Conservation (phyloP, 30 jellyfish, hydroid and myxozoan species). For the Hydractinia echinata region DNA sequence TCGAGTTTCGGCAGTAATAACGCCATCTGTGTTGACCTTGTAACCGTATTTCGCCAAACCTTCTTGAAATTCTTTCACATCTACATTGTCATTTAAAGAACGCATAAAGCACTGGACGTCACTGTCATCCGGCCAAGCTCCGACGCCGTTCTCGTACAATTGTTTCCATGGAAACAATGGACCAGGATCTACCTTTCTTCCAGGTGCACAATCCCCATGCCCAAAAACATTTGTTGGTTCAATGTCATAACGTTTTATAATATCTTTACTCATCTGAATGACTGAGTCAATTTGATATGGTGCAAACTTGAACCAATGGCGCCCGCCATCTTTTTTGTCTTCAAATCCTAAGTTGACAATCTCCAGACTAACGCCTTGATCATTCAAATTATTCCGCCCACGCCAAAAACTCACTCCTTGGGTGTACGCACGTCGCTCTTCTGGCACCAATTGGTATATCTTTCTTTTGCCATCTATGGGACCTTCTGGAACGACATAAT, state of each 20-base stretch:
- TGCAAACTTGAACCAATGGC: constrained; percentile 15
- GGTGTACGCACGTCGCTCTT: constrained; percentile 46
- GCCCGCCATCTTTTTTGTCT: neutral
- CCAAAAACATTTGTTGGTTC: constrained; percentile 48
- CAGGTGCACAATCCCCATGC: constrained; percentile 50
- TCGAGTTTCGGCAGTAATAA: neutral
- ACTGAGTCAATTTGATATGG: constrained; percentile 28
- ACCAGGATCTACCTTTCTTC: constrained; percentile 48
- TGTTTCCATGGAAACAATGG: constrained; percentile 47
- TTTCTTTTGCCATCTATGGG: constrained; percentile 8
- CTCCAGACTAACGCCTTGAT: constrained; percentile 32
- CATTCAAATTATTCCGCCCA: constrained; percentile 36
- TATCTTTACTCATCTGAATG: constrained; percentile 30
- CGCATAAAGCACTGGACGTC: constrained; percentile 25
- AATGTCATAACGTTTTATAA: constrained; percentile 24
- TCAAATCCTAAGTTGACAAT: constrained; percentile 32
- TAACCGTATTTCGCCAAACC: constrained; percentile 36
- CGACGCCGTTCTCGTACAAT: constrained; percentile 34
- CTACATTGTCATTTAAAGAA: neutral
- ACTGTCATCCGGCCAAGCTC: constrained; percentile 50
- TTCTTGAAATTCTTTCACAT: constrained; percentile 18
- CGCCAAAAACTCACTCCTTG: constrained; percentile 49
- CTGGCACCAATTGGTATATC: constrained; percentile 32
- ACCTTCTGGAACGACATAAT: constrained; percentile 45
- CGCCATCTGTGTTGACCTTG: constrained; percentile 29